Evolutionary conservation across 1,140 invertebrate genomes (phyloP), one percentile per base, ranked within the genome.

Genomic region (Mycetomoellerius zeteki): DNA sequence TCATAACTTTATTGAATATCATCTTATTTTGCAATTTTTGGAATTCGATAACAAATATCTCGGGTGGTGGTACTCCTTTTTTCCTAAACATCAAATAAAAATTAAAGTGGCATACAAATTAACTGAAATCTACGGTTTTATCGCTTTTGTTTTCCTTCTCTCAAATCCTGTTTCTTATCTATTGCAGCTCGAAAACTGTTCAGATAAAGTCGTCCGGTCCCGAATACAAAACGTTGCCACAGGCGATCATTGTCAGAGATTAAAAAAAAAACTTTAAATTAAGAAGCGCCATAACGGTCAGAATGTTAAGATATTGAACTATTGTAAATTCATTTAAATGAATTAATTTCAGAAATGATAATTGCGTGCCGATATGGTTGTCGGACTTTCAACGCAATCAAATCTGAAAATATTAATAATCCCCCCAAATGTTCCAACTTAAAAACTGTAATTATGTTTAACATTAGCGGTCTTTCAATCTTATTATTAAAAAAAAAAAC

Each of bases 211-310:
- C 14, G 10, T 50, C 12, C 6, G 5, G 8, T 62, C 60, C 7
- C 12, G 21, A 60, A 24, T 4, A 60, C 0, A 10, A 56, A 56
- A 50, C 6, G 54, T 3, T 10, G 8, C n/a, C 54, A 21, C 7
- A n/a, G n/a, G 8, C 1, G n/a, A 21, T 1, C 2, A 56, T 56
- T 21, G 8, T 21, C 52, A 56, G 62, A 64, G 27, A 33, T 21
- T 67, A 67, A 67, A 67, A 69, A 47, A 47, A 69, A 69, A 3
- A n/a, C n/a, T n/a, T n/a, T n/a, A n/a, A n/a, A n/a, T n/a, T n/a
- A n/a, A n/a, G n/a, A n/a, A n/a, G n/a, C n/a, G n/a, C n/a, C n/a
- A n/a, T n/a, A n/a, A n/a, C n/a, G n/a, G n/a, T n/a, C n/a, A n/a
- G n/a, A n/a, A n/a, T n/a, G n/a, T n/a, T n/a, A n/a, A n/a, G n/a